A percentile compares a stretch with the other conserved stretches of the same genome.
Evolutionary conservation across 2,113 vertebrate species (phyloP).

Genomic region (Pseudois nayaur): DNA sequence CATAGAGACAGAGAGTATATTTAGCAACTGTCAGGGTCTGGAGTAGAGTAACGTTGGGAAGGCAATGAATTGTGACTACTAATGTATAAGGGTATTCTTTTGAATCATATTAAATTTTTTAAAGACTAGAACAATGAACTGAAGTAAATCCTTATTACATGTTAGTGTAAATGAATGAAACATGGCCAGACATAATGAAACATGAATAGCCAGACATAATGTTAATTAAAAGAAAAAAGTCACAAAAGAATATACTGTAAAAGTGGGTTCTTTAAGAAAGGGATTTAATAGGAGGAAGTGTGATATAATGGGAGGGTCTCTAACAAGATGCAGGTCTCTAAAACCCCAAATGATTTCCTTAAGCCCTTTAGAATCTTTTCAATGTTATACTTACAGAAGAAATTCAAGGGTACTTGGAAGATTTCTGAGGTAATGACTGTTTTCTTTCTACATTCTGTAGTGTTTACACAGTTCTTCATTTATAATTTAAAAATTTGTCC

Average conservation of each 20-base stretch:
- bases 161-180: neutral
- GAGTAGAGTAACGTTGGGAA: neutral
- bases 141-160: neutral
- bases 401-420: neutral
- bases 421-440: neutral
- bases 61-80: neutral
- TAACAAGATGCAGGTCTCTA: neutral
- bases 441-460: neutral
- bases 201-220: neutral
- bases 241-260: neutral
- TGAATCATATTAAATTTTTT: neutral
- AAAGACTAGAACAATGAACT: neutral
- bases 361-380: neutral
- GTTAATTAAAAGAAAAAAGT: neutral
- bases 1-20: neutral
- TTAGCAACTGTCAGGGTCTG: neutral
- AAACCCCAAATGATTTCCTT: neutral
- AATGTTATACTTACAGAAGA: neutral
- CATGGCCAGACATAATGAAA: neutral
- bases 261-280: neutral
- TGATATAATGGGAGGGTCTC: neutral
- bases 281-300: neutral
- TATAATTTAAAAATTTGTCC: neutral
- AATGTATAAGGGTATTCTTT: neutral
- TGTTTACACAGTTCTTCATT: neutral